Base-by-base conservation (phyloP, 2,797 vertebrate species). In the Tadarida brasiliensis region DNA sequence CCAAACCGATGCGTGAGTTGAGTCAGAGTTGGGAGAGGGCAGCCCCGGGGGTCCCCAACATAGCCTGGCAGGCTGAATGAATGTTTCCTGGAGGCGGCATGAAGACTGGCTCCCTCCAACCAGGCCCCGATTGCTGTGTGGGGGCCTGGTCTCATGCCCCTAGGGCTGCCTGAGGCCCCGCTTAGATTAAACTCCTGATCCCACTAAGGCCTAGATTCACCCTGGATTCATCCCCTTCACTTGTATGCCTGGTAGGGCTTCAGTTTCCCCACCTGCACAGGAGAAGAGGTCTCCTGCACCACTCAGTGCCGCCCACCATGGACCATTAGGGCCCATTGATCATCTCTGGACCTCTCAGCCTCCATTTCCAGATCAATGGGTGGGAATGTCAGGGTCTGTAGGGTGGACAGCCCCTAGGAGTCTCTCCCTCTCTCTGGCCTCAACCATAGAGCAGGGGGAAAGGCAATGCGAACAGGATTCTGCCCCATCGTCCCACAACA, bases 401-500 rank as follows among this genome's bases (percentile, higher is more conserved):
- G 0, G 22, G 9, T 19, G 3, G 78, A 54, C 7, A 3, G 33
- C 11, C 47, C 20, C 3, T 24, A 3, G 76, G 51, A 30, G 24
- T 17, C 20, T 57, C 51, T 16, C n/a, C 17, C 22, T 47, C 11
- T 81, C 26, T 51, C 80, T 51, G 61, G 51, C 44, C 26, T 63
- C 44, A 0, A 9, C 35, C 15, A 1, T 12, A 0, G 28, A 57
- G 33, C n/a, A 16, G 61, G 20, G 35, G 28, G 19, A n/a, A n/a
- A 20, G 44, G 80, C 56, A 83, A 83, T 2, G 2, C 61, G 14
- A 67, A 11, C 9, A 4, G 47, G 20, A 16, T 54, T 33, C 71
- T 51, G 61, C 54, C 26, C 35, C 2, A 4, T 30, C 2, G 3
- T 35, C 35, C 56, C 70, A 7, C 0, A 0, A 30, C 68, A 20